These are phyloP conservation scores for Nycticebus coucang DNA, from an alignment of 2,113 vertebrate species.

Conservation along the genomic window DNA sequence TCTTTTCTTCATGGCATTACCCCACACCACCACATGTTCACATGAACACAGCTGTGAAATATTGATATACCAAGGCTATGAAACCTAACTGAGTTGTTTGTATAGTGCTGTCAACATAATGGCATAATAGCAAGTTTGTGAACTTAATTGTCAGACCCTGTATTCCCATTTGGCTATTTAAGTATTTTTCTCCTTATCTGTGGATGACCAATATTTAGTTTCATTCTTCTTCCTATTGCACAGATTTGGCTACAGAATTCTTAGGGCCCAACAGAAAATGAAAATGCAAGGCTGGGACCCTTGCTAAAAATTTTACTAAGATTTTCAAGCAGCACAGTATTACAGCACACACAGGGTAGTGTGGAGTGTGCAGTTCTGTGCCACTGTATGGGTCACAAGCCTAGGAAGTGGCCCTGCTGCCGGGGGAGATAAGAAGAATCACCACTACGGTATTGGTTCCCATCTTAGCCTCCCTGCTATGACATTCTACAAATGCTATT, in stretches of 20 bases:
- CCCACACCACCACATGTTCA: too few relatives aligned
- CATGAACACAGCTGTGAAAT: too few relatives aligned
- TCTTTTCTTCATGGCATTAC: too few relatives aligned
- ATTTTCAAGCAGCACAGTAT: too few relatives aligned
- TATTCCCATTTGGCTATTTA: background rate
- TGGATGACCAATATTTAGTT: background rate
- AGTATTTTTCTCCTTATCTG: background rate
- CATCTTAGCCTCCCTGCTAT: accelerated
- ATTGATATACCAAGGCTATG: too few relatives aligned
- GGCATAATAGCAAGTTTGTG: too few relatives aligned
- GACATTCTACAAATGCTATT: too few relatives aligned
- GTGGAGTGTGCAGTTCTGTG: background rate
- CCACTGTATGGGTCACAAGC: accelerated
- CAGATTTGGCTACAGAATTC: background rate
- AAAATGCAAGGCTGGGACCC: accelerated
- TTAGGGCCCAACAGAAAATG: background rate
- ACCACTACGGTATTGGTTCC: background rate
- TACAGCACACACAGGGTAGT: background rate
- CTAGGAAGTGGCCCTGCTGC: background rate
- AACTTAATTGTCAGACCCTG: too few relatives aligned
- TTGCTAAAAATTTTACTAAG: background rate
- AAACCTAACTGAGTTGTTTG: too few relatives aligned
- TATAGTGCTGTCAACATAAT: too few relatives aligned
- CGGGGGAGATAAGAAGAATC: background rate
- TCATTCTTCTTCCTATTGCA: background rate